phyloP scores from a whole-genome alignment of 2,888 invertebrate species.

The Nephrocerus scutellatus region DNA sequence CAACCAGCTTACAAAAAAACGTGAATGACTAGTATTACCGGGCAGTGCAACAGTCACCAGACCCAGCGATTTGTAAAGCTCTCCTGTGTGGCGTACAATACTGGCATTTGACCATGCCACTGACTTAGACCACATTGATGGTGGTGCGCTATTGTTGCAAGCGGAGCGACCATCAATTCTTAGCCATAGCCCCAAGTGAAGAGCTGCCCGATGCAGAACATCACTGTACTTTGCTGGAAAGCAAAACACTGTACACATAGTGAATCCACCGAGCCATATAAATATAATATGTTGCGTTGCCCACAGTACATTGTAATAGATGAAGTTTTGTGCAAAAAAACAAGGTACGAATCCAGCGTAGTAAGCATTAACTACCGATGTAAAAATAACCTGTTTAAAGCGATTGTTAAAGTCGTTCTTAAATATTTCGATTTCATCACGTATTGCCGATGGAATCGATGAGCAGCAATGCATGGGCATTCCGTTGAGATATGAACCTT shows the following conservation, averaged over 20 bases:
- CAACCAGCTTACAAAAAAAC: slow-evolving; percentile 73
- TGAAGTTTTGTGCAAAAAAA: slow-evolving; percentile 71
- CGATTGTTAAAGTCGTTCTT: slow-evolving; percentile 83
- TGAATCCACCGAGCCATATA: slow-evolving; percentile 78
- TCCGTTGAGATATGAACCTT: slow-evolving; percentile 47
- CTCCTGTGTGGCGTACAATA: slow-evolving; percentile 64
- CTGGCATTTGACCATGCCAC: slow-evolving; percentile 71
- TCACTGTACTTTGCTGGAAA: slow-evolving; percentile 70
- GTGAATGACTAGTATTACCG: slow-evolving; percentile 67
- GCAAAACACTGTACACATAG: slow-evolving; percentile 66
- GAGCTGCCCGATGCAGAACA: slow-evolving; percentile 78
- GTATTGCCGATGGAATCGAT: slow-evolving; percentile 60
- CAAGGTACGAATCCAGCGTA: slow-evolving; percentile 85
- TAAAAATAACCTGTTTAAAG: slow-evolving; percentile 80
- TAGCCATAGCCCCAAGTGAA: slow-evolving; percentile 68
- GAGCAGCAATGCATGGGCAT: slow-evolving; percentile 72
- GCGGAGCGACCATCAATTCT: slow-evolving; percentile 37
- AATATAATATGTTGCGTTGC: slow-evolving; percentile 77
- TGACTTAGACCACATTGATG: slow-evolving; percentile 50
- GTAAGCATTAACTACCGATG: slow-evolving; percentile 75
- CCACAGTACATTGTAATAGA: slow-evolving; percentile 78
- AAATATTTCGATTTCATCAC: slow-evolving; percentile 79
- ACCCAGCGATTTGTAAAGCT: slow-evolving; percentile 68
- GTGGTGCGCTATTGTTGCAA: slow-evolving; percentile 24
- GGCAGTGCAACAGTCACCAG: slow-evolving; percentile 83